Conservation (phyloP, 2,888 invertebrate genomes). For the Hypomecis atomaria region DNA sequence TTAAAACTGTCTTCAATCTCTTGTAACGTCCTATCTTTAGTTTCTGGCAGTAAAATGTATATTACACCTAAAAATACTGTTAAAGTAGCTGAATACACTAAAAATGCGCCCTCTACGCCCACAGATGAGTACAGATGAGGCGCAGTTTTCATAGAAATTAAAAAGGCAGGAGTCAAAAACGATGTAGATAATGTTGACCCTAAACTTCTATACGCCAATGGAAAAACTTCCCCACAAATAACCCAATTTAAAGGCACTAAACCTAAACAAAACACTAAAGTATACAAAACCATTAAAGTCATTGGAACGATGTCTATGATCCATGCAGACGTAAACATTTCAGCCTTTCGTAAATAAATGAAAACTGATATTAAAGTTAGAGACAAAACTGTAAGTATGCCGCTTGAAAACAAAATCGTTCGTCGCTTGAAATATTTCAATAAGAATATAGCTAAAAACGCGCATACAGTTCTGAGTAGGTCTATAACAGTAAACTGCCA, state of each 20-base stretch:
- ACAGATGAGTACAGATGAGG: constrained; percentile 75
- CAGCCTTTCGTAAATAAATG: constrained; percentile 70
- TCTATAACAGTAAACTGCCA: constrained; percentile 88
- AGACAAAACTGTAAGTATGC: constrained; percentile 70
- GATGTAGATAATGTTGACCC: constrained; percentile 77
- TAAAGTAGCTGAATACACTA: constrained; percentile 73
- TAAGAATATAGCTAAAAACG: constrained; percentile 82
- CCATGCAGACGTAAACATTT: constrained; percentile 61
- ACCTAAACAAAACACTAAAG: constrained; percentile 75
- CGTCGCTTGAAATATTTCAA: constrained; percentile 71
- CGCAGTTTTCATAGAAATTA: constrained; percentile 80
- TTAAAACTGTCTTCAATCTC: constrained; percentile 80
- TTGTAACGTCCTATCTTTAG: constrained; percentile 76
- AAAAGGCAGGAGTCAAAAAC: constrained; percentile 74
- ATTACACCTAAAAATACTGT: constrained; percentile 68
- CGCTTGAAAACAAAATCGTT: constrained; percentile 74
- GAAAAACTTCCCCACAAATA: constrained; percentile 80
- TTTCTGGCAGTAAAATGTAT: constrained; percentile 73
- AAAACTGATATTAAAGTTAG: constrained; percentile 69
- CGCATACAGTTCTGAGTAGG: constrained; percentile 85
- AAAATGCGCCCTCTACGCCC: constrained; percentile 76
- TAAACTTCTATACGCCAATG: constrained; percentile 76
- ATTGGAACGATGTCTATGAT: constrained; percentile 69
- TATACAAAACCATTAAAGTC: constrained; percentile 72
- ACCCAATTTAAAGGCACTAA: constrained; percentile 79